A percentile compares a stretch with the other conserved stretches of the same genome.
Conservation (phyloP, 2,113 vertebrate species). For the Rhipidura dahli region DNA sequence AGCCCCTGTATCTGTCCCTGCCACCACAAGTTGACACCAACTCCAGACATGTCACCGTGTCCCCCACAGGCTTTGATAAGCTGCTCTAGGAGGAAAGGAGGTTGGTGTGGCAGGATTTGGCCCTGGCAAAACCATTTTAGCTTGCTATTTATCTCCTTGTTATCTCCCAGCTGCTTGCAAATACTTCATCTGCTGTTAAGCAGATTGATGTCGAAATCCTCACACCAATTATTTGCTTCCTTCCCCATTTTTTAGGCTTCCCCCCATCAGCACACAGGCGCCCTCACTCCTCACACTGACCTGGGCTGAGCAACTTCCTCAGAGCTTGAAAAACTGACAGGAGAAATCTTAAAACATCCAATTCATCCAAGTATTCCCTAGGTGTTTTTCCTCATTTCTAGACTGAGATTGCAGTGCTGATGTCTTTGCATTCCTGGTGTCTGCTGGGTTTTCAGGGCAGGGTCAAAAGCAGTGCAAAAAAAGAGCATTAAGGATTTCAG, state of each 20-base stretch:
- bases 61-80: background rate
- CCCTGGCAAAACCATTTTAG: background rate
- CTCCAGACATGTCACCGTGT: background rate
- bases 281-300: background rate
- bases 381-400: background rate
- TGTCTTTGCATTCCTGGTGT: background rate
- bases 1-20: background rate
- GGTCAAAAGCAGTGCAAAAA: background rate
- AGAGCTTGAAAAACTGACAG: background rate
- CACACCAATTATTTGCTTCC: background rate
- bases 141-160: background rate
- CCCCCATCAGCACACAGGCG: background rate
- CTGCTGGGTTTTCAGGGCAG: background rate
- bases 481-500: background rate
- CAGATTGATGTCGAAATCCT: background rate
- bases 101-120: background rate
- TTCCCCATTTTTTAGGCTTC: background rate
- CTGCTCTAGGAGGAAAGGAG: background rate
- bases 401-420: background rate
- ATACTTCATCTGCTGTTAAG: background rate
- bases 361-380: background rate
- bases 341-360: background rate
- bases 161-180: constrained; percentile 20
- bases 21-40: background rate
- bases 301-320: background rate